Evolutionary conservation across 2,797 vertebrate genomes (phyloP).

Genomic region (Nyctalus aviator): DNA sequence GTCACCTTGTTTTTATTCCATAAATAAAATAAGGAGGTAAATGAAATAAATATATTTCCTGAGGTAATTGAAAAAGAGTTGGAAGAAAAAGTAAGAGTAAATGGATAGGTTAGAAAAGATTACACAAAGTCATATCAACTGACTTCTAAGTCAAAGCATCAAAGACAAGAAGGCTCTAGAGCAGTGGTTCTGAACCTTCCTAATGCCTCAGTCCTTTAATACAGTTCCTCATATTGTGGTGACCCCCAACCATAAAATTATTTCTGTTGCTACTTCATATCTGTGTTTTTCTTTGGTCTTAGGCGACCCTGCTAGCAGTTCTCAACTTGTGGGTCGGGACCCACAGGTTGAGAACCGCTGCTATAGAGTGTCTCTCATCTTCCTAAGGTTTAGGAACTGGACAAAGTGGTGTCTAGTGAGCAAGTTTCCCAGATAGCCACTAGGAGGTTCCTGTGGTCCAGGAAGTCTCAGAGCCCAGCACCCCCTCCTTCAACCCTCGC

Average conservation of each 20-base stretch:
- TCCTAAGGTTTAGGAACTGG: neutral
- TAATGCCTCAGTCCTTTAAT: too few species aligned
- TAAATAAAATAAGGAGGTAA: neutral
- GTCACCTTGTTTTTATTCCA: neutral
- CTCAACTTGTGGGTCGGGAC: too few species aligned
- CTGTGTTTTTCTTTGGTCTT: too few species aligned
- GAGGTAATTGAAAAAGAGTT: neutral
- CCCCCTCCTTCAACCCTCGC: neutral
- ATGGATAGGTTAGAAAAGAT: neutral
- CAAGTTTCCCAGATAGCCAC: neutral
- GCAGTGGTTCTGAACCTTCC: too few species aligned
- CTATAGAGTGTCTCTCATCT: neutral
- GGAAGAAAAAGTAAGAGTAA: neutral
- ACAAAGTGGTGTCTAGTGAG: neutral
- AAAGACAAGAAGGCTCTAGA: too few species aligned
- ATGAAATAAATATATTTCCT: neutral
- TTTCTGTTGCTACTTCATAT: too few species aligned
- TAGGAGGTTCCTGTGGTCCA: neutral
- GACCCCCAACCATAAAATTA: too few species aligned
- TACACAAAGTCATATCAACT: neutral
- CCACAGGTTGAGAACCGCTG: too few species aligned
- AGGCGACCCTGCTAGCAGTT: too few species aligned
- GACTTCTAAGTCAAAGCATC: neutral
- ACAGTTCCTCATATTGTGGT: too few species aligned
- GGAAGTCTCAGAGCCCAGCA: neutral